phyloP scores from a whole-genome alignment of 2,797 vertebrate genomes.

The Apodemus agrarius region DNA sequence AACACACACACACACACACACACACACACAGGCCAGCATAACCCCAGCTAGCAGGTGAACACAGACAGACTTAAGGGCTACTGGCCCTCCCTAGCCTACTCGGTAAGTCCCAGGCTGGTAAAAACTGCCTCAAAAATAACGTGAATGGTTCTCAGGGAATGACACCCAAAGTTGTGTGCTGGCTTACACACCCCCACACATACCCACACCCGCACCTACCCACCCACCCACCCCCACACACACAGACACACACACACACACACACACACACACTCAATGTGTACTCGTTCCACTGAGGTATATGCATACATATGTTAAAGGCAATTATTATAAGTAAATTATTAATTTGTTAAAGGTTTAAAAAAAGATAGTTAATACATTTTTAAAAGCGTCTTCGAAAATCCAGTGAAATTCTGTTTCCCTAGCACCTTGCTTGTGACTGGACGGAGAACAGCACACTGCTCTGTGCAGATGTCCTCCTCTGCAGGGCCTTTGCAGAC shows the following conservation, averaged over 20 bases:
- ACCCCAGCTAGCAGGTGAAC: not conserved
- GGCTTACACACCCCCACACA: no score
- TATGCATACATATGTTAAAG: not conserved
- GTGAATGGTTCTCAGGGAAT: not conserved
- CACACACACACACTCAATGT: not conserved
- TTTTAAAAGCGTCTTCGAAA: not conserved
- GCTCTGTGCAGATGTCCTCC: not conserved
- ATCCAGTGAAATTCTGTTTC: not conserved
- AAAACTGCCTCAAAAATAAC: not conserved
- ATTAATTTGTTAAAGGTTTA: conserved; percentile 23
- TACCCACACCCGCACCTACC: not conserved
- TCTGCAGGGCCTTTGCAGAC: not conserved
- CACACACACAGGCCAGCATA: not conserved
- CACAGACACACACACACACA: not conserved
- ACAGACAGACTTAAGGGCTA: not conserved
- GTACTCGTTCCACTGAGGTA: not conserved
- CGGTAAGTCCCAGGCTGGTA: not conserved
- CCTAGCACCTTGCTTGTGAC: not conserved
- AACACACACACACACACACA: not conserved
- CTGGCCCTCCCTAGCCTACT: no score
- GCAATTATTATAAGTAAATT: not conserved
- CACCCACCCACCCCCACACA: no score
- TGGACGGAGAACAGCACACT: not conserved
- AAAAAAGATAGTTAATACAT: not conserved
- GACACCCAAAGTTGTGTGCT: not conserved